Percentiles rank a stretch among this genome's conserved stretches.
phyloP scores from a whole-genome alignment of 2,113 vertebrate genomes.

The Centrocercus urophasianus region DNA sequence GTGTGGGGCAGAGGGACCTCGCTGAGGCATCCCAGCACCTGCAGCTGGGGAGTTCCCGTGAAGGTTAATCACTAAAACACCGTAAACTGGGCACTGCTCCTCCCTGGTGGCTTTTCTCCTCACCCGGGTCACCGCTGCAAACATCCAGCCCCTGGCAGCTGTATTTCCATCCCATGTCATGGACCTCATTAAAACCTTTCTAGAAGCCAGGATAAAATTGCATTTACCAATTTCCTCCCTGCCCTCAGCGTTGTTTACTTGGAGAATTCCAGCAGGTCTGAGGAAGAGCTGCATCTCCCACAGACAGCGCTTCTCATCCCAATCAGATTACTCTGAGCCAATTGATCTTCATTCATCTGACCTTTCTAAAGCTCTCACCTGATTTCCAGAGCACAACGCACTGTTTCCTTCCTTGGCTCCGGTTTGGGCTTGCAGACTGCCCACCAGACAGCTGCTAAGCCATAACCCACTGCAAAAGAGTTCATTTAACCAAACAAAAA shows the following conservation, averaged over 20 bases:
- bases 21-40: background rate
- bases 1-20: background rate
- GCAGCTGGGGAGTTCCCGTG: background rate
- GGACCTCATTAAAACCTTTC: constrained; percentile 25
- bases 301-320: background rate
- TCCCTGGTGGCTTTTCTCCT: background rate
- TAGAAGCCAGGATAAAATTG: constrained; percentile 3
- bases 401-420: background rate
- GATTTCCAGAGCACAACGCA: background rate
- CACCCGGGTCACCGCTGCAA: fast-evolving
- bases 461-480: fast-evolving
- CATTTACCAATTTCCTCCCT: constrained; percentile 37
- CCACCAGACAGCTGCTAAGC: background rate
- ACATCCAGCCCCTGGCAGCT: background rate
- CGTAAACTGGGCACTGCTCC: fast-evolving
- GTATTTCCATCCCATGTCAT: background rate
- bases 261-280: constrained; percentile 50
- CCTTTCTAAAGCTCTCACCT: background rate
- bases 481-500: background rate
- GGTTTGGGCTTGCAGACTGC: background rate
- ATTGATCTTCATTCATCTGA: background rate
- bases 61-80: background rate
- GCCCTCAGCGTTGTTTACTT: background rate
- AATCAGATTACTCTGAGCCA: background rate
- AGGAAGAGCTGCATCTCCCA: background rate